Evolutionary conservation across 2,113 vertebrate genomes (phyloP).

Genomic region (Elephantulus edwardii): DNA sequence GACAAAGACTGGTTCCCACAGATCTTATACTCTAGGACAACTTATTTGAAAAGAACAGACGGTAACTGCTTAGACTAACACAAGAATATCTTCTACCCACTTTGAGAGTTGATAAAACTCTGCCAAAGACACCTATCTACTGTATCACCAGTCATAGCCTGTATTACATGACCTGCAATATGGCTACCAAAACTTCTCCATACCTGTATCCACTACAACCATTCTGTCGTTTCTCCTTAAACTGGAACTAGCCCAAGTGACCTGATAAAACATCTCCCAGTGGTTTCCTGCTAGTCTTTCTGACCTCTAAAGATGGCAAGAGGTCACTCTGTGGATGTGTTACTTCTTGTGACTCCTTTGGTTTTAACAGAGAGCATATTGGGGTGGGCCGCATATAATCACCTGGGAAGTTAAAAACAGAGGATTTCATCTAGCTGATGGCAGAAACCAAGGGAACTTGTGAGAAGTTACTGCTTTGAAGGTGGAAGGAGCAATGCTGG

Average conservation of each 20-base stretch:
- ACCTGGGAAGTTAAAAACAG: too few relatives aligned
- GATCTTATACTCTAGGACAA: background rate
- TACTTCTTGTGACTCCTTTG: background rate
- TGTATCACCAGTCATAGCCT: background rate
- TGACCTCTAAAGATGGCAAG: background rate
- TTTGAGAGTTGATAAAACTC: background rate
- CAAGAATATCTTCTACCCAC: background rate
- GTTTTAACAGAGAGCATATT: background rate
- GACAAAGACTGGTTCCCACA: background rate
- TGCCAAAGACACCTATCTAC: background rate
- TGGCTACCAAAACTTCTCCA: background rate
- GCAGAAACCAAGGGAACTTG: background rate
- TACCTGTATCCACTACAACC: background rate
- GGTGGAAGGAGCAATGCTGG: background rate
- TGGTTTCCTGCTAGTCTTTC: too few relatives aligned
- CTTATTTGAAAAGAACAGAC: background rate
- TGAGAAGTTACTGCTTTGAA: background rate
- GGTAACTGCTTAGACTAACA: background rate
- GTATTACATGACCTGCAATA: background rate
- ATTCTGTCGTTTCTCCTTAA: background rate
- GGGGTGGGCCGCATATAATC: background rate
- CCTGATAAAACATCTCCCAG: background rate
- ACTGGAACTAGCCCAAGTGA: background rate
- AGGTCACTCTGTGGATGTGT: background rate
- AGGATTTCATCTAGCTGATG: background rate